These are phyloP conservation scores for Zalophus californianus DNA, from an alignment of 2,797 vertebrate species.

Conservation along the genomic window DNA sequence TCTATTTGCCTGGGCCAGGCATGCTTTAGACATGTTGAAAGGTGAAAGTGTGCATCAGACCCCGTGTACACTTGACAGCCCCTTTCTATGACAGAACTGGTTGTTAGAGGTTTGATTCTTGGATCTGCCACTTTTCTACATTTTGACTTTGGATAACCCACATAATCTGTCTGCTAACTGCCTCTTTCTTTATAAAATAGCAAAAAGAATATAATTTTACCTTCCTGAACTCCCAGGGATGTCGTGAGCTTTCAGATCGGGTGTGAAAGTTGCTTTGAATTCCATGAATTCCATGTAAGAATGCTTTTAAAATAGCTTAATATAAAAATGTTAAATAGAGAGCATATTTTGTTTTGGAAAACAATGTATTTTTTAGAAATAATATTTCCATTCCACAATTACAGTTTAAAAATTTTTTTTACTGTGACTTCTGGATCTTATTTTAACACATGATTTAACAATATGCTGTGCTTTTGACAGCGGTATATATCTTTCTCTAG, in stretches of 20 bases:
- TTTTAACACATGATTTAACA: conserved; percentile 84
- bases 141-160: conserved; percentile 62
- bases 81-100: conserved; percentile 27
- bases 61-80: neutral
- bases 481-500: conserved; percentile 82
- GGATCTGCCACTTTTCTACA: conserved; percentile 34
- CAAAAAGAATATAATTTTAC: conserved; percentile 76
- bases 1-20: conserved; percentile 70
- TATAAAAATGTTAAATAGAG: conserved; percentile 70
- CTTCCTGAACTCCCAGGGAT: conserved; percentile 38
- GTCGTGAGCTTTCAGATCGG: conserved; percentile 38
- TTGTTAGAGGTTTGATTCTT: conserved; percentile 56
- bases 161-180: conserved; percentile 42
- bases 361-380: conserved; percentile 79
- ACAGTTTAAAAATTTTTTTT: conserved; percentile 36
- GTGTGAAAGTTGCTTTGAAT: conserved; percentile 54
- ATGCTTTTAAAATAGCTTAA: conserved; percentile 74
- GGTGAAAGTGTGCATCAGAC: conserved; percentile 61
- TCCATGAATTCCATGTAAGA: conserved; percentile 40
- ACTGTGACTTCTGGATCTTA: conserved; percentile 79
- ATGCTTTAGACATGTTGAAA: conserved; percentile 68
- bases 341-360: conserved; percentile 76
- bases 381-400: conserved; percentile 80
- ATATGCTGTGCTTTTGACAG: conserved; percentile 81
- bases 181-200: conserved; percentile 78